Evolutionary conservation across 1,140 invertebrate genomes (phyloP).

Genomic region (Glossosoma conforme): DNA sequence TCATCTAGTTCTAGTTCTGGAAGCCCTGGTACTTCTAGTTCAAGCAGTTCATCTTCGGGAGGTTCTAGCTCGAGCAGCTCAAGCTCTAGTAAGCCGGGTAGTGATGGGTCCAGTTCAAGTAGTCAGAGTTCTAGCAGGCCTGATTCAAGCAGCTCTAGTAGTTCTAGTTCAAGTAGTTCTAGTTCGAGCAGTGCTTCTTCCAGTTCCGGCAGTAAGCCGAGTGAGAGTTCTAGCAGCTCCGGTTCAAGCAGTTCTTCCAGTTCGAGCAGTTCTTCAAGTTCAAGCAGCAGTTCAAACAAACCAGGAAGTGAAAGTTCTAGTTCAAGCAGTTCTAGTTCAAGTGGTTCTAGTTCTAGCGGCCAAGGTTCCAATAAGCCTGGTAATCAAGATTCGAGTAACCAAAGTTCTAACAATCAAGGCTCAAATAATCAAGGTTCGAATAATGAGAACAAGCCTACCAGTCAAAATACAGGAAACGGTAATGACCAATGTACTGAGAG

Average conservation of each 20-base stretch:
- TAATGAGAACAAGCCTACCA: too few species aligned
- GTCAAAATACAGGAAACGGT: too few species aligned
- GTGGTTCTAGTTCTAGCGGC: too few species aligned
- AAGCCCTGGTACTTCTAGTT: too few species aligned
- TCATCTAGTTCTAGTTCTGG: too few species aligned
- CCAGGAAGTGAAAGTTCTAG: too few species aligned
- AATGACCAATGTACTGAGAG: constrained; percentile 39
- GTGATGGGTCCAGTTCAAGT: too few species aligned
- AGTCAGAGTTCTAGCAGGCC: background rate
- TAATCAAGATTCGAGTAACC: background rate
- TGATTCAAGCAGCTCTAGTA: background rate
- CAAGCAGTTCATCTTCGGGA: too few species aligned
- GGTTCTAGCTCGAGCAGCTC: too few species aligned
- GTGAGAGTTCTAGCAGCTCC: background rate
- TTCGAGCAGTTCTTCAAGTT: background rate
- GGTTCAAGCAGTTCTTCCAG: background rate
- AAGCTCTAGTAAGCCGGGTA: too few species aligned
- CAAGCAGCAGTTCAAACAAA: background rate
- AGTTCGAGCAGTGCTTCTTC: background rate
- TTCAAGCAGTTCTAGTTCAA: too few species aligned
- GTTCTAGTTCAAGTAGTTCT: constrained; percentile 5
- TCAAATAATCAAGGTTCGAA: constrained; percentile 16
- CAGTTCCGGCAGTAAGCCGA: background rate
- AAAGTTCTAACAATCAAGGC: constrained; percentile 14
- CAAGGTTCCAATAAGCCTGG: too few species aligned